Evolutionary conservation across 2,888 invertebrate species (phyloP), one percentile per base, ranked within the genome.

Genomic region (Standfussiana lucernea): DNA sequence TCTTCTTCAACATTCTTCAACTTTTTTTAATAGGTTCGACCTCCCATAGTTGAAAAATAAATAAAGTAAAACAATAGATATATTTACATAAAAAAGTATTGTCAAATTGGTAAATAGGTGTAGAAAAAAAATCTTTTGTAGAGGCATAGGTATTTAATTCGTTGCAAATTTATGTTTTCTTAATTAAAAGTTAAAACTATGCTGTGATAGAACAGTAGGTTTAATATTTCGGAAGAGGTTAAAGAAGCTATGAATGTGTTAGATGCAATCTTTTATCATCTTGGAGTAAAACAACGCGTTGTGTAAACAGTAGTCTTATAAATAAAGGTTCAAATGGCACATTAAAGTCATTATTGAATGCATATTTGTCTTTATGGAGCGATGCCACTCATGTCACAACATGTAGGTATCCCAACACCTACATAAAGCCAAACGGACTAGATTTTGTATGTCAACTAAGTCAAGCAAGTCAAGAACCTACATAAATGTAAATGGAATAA

Each of bases 401-500:
- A 87, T 72, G 77, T 87, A 82, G 83, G 83, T 83, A 86, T 82
- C 80, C 75, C 71, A 71, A 86, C 84, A 86, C 84, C 80, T 75
- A 83, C 80, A 42, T 62, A 74, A 73, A 82, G 75, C 68, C 77
- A 75, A 72, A 87, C 72, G 82, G 80, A 85, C 89, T 82, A 89
- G 77, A 87, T 90, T 88, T 86, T 89, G 86, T 89, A 89, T 86
- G 87, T 89, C 90, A 90, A 89, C 85, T 85, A 84, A 88, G 83
- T 90, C 90, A 89, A 88, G 84, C 85, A 80, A 86, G 82, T 88
- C 79, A 86, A 88, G 89, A 87, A 90, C 91, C 79, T 90, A 90
- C 91, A 79, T 90, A 90, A 83, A 93, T 90, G 89, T 90, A 90
- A 92, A 92, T 90, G 90, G 91, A 91, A 87, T 92, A 92, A 91